Conservation (phyloP, 1,140 invertebrate genomes). For the Drosophila sucinea region DNA sequence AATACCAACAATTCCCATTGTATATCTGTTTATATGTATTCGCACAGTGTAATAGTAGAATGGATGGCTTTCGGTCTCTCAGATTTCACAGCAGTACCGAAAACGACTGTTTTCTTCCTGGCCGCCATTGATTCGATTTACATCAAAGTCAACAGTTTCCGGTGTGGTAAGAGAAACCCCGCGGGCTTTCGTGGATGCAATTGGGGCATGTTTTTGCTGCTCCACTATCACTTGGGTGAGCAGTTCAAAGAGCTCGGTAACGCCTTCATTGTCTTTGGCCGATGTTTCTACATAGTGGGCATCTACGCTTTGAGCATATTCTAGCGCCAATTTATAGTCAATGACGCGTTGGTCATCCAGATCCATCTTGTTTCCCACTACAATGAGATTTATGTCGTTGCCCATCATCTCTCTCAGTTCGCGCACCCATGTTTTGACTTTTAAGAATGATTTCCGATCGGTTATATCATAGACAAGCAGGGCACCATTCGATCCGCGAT, state of each 20-base stretch:
- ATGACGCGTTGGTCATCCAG: constrained; percentile 96
- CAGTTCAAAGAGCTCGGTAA: constrained; percentile 96
- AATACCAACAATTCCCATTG: no score
- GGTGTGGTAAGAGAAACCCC: background rate
- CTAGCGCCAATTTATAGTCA: constrained; percentile 90
- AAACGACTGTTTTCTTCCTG: background rate
- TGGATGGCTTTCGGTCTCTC: background rate
- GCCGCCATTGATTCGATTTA: background rate
- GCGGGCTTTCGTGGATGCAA: no score
- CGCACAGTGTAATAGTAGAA: no score
- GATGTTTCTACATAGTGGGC: constrained; percentile 97
- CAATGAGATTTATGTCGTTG: constrained; percentile 94
- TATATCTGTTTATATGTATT: background rate
- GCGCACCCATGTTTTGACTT: constrained; percentile 99
- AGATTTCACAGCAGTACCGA: background rate
- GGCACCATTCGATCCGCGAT: constrained; percentile 98
- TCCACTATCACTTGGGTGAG: constrained; percentile 86
- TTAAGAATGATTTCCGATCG: constrained; percentile 98
- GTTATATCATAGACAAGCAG: constrained; percentile 99
- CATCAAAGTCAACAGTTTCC: background rate
- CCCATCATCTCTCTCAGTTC: constrained; percentile 98
- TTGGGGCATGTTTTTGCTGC: constrained; percentile 42
- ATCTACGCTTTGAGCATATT: constrained; percentile 95
- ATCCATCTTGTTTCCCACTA: constrained; percentile 99
- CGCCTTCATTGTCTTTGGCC: constrained; percentile 96